These are phyloP conservation scores for Heliornis fulica DNA, from an alignment of 2,113 vertebrate genomes.

Conservation along the genomic window DNA sequence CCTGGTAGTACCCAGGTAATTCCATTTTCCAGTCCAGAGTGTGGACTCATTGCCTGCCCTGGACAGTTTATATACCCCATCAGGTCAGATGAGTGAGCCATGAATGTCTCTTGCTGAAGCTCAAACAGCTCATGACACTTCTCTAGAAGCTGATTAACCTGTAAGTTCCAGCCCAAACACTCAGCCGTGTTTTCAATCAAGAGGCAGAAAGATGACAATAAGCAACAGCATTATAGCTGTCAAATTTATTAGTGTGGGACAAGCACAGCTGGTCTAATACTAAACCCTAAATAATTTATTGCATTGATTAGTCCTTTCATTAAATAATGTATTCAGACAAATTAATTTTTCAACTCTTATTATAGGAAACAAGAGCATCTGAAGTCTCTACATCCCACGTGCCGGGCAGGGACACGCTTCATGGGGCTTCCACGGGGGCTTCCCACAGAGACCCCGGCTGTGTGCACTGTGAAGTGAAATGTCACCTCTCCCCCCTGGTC, in stretches of 20 bases:
- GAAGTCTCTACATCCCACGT: fast-evolving
- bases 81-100: neutral
- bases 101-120: fast-evolving
- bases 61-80: fast-evolving
- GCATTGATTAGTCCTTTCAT: neutral
- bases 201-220: neutral
- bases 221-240: neutral
- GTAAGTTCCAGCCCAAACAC: neutral
- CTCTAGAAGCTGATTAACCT: neutral
- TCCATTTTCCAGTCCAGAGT: neutral
- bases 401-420: fast-evolving
- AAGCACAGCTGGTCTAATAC: neutral
- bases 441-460: fast-evolving
- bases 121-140: neutral
- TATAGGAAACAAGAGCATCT: neutral
- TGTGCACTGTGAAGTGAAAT: neutral
- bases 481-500: neutral
- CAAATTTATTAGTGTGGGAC: neutral
- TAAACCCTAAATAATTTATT: neutral
- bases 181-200: neutral
- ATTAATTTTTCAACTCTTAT: neutral
- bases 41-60: neutral
- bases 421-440: fast-evolving
- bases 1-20: neutral
- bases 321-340: neutral